phyloP scores from a whole-genome alignment of 92 coral and sea anemone genomes.

The Palythoa grandiflora region DNA sequence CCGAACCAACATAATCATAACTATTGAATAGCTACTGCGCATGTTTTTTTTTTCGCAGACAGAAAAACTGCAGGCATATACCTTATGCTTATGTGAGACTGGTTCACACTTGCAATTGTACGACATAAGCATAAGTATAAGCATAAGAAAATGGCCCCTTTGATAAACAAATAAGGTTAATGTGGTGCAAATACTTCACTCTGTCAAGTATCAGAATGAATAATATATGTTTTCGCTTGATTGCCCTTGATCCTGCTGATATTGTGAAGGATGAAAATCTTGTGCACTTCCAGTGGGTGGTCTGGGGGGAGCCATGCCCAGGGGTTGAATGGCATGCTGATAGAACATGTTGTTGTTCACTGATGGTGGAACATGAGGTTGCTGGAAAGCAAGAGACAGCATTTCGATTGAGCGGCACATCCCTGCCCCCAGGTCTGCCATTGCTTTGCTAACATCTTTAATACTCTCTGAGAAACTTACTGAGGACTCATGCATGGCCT shows the following conservation, averaged over 20 bases:
- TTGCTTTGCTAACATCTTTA: slow-evolving; percentile 59
- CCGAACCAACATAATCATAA: too few relatives aligned
- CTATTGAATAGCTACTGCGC: too few relatives aligned
- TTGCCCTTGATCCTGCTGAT: slow-evolving; percentile 52
- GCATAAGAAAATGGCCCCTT: slow-evolving; percentile 11
- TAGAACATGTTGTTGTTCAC: slow-evolving; percentile 61
- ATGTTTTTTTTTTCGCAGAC: too few relatives aligned
- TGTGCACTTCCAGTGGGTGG: slow-evolving; percentile 30
- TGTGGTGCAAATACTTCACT: slow-evolving; percentile 7
- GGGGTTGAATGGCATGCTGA: slow-evolving; percentile 31
- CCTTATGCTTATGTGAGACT: too few relatives aligned
- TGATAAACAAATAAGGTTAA: neutral
- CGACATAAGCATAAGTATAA: too few relatives aligned
- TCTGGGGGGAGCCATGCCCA: slow-evolving; percentile 25
- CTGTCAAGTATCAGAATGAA: slow-evolving; percentile 9
- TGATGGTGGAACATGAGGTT: slow-evolving; percentile 48
- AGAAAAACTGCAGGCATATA: too few relatives aligned
- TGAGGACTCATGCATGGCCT: slow-evolving; percentile 64
- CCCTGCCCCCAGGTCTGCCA: slow-evolving; percentile 65
- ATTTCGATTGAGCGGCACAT: slow-evolving; percentile 67
- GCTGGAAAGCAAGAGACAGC: slow-evolving; percentile 66
- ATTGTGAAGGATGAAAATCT: slow-evolving; percentile 37
- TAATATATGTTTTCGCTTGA: slow-evolving; percentile 39
- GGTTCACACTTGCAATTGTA: too few relatives aligned
- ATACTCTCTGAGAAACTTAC: slow-evolving; percentile 56